A percentile compares a stretch with the other conserved stretches of the same genome.
Evolutionary conservation across 2,888 invertebrate genomes (phyloP).

Genomic region (Polymixis flavicincta): DNA sequence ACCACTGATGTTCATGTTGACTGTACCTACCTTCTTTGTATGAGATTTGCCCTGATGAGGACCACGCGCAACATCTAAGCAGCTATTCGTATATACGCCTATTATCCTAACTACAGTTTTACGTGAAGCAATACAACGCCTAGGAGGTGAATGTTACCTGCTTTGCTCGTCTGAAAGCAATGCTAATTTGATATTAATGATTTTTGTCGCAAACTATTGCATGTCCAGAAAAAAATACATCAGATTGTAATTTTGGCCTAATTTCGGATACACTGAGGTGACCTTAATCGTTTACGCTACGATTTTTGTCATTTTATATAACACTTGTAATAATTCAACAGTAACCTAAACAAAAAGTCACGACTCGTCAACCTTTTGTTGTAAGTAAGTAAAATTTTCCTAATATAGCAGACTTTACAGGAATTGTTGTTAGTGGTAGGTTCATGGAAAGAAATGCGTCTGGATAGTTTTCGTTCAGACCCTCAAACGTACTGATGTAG

Average conservation of each 20-base stretch:
- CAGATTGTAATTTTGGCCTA: conserved; percentile 52
- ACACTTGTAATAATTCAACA: conserved; percentile 60
- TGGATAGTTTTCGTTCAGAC: neutral
- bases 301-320: conserved; percentile 73
- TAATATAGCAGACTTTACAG: neutral
- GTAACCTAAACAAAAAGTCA: conserved; percentile 60
- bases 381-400: neutral
- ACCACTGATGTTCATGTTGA: too few species aligned
- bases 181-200: conserved; percentile 55
- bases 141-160: neutral
- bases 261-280: conserved; percentile 59
- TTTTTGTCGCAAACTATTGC: conserved; percentile 43
- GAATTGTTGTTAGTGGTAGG: neutral
- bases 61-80: neutral
- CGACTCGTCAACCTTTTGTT: conserved; percentile 62
- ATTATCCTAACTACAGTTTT: neutral
- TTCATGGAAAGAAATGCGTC: neutral
- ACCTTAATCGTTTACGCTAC: conserved; percentile 75
- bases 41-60: neutral
- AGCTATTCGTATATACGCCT: too few species aligned
- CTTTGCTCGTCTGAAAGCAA: conserved; percentile 14
- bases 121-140: conserved; percentile 17
- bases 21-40: too few species aligned
- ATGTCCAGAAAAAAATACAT: conserved; percentile 12
- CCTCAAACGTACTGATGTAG: neutral